Evolutionary conservation across 1,140 invertebrate genomes (phyloP), one percentile per base, ranked within the genome.

Genomic region (Panagrolaimus sp.): DNA sequence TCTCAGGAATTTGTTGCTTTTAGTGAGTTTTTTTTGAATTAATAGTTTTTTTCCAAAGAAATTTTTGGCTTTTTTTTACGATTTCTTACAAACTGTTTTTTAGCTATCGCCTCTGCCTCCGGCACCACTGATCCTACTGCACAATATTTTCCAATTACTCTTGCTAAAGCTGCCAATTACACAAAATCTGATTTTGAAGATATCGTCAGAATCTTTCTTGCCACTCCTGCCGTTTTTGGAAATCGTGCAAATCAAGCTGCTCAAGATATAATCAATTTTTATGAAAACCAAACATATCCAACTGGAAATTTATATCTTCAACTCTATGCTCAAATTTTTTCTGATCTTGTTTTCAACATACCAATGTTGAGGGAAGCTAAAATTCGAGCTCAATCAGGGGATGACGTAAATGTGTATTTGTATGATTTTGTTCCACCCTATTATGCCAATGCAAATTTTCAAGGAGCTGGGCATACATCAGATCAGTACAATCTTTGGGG

Each of bases 61-160:
- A n/a, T n/a, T n/a, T n/a, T n/a, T n/a, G n/a, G n/a, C n/a, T n/a
- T n/a, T n/a, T n/a, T n/a, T 38, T 38, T 38, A 4, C 31, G 31
- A 38, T 38, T 38, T 2, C 7, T 38, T 7, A 38, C 31, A 38
- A 38, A 7, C 31, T 38, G 31, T 38, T 4, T 38, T 38, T 38
- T 38, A 38, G 31, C 31, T 38, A 38, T 38, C 7, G 31, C 42
- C 3, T 1, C 9, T 4, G 7, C n/a, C 57, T 75, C 62, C 23
- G 75, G 71, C 67, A 5, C 47, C 76, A 38, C 31, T 4, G 31
- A 38, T 38, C 31, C 27, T 73, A 67, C 20, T 72, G 51, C 9
- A 3, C 20, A 57, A 13, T 57, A 57, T 16, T 16, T 57, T 20
- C 51, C 51, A 9, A 57, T 57, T 5, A 20, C 51, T 13, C 51